Base-by-base conservation (phyloP, 2,888 invertebrate genomes). In the Apotomis turbidana region DNA sequence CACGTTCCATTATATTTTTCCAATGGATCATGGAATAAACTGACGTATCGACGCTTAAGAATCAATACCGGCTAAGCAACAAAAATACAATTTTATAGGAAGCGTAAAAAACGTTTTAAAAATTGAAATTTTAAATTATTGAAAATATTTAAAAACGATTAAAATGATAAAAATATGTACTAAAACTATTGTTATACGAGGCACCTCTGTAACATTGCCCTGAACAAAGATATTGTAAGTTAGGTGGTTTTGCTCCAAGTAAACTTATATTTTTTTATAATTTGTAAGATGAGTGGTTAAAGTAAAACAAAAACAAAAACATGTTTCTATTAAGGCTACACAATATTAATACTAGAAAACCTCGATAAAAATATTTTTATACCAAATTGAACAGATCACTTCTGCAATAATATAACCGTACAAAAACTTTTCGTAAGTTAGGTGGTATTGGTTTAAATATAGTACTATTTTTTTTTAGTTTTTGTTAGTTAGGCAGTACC, bases 1-100 rank as follows among this genome's bases (percentile, higher is more conserved):
- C 62, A 57, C 58, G 62, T 36, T 44, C 36, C 73, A 70, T 70
- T n/a, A 73, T 70, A 52, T 54, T 54, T 49, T 73, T 73, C 66
- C 73, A 73, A 46, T 70, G 70, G 41, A 73, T 70, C 64, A 73
- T 73, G 27, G 73, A 73, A 41, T 68, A 73, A 46, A 70, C 66
- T 44, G 69, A 49, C 52, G 66, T 67, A 60, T 70, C 54, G 54
- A 54, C 54, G 54, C 54, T 54, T 54, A 54, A 54, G 54, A 54
- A n/a, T 54, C 13, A 54, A 54, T 54, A 54, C 13, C 13, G 13
- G n/a, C 54, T 54, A 54, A 54, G 54, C 13, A 54, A 15, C 54
- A 54, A 54, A 54, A 54, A 15, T 54, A 54, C 54, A 54, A 15
- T 54, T 54, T 54, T 15, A 15, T 1, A 15, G 15, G 15, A 15